phyloP scores from a whole-genome alignment of 2,113 vertebrate species.

The Hystrix brachyura region DNA sequence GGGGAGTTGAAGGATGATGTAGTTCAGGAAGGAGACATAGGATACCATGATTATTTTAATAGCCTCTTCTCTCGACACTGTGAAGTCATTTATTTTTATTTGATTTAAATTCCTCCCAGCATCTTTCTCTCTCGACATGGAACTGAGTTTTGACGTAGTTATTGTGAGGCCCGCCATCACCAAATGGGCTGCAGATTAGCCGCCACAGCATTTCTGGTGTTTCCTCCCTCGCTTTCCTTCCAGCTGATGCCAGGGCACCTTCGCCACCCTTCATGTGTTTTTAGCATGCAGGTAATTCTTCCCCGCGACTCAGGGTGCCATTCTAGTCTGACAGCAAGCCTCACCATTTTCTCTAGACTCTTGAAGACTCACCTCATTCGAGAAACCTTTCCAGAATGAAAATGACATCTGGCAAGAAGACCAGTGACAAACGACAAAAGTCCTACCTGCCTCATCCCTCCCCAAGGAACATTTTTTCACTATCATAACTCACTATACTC shows the following conservation, averaged over 20 bases:
- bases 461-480: no score
- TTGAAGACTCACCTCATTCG: slow-evolving; percentile 40
- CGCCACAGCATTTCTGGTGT: accelerated
- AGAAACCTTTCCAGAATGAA: slow-evolving; percentile 32
- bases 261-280: background rate
- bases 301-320: background rate
- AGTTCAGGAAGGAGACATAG: no score
- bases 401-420: background rate
- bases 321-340: background rate
- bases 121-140: background rate
- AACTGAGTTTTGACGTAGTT: background rate
- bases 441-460: background rate
- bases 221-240: background rate
- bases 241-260: background rate
- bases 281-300: background rate
- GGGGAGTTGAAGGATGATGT: background rate
- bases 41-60: background rate
- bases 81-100: slow-evolving; percentile 32
- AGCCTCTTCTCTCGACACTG: background rate
- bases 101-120: slow-evolving; percentile 28
- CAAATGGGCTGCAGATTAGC: background rate
- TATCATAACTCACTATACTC: background rate
- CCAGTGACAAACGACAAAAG: background rate
- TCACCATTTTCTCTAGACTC: background rate
- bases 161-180: background rate